phyloP scores from a whole-genome alignment of 2,113 vertebrate genomes.

The Cardinalis cardinalis region DNA sequence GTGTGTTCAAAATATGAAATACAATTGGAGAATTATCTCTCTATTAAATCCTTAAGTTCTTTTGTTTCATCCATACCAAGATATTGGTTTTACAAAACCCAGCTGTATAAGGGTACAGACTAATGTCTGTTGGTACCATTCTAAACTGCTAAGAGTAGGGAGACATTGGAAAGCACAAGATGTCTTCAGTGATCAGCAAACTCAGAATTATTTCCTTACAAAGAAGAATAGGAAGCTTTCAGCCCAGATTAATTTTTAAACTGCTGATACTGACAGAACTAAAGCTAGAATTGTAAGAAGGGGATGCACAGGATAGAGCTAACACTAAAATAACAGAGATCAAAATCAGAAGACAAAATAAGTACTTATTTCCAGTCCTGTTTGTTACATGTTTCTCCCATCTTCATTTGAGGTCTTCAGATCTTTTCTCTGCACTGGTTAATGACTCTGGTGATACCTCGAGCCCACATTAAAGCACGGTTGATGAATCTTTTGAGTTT shows the following conservation, averaged over 20 bases:
- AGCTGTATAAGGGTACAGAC: not conserved
- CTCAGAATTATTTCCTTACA: not conserved
- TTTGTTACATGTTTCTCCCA: not conserved
- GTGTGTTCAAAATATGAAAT: not conserved
- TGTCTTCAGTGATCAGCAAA: not conserved
- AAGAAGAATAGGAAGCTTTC: not conserved
- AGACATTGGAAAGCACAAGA: not conserved
- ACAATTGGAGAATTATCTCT: not conserved
- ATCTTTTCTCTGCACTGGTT: not conserved
- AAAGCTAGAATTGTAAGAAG: not conserved
- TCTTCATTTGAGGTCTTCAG: not conserved
- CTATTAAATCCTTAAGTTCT: not conserved
- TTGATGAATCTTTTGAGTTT: conserved; percentile 26
- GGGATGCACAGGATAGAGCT: not conserved
- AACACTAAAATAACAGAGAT: not conserved
- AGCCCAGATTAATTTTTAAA: not conserved
- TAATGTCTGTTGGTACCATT: not conserved
- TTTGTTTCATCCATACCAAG: not conserved
- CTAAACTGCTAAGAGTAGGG: not conserved
- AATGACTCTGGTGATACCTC: conserved; percentile 25
- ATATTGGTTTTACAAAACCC: not conserved
- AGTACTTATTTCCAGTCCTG: not conserved
- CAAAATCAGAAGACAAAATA: not conserved
- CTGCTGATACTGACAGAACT: not conserved
- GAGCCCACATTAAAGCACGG: not conserved